Evolutionary conservation across 2,113 vertebrate genomes (phyloP).

Genomic region (Pterocles gutturalis): DNA sequence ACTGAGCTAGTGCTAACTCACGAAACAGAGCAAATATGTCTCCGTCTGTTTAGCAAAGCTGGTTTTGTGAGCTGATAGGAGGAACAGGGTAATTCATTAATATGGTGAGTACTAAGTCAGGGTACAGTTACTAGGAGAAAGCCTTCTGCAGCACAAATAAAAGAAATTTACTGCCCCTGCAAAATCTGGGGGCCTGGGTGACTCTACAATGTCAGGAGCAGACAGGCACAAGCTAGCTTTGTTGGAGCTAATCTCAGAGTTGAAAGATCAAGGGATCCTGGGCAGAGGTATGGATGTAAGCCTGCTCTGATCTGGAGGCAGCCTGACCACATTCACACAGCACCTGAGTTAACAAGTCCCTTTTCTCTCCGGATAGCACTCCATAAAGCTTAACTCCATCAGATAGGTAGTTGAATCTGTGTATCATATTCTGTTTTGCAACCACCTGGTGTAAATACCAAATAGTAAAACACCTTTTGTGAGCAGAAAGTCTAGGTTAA

Average conservation of each 20-base stretch:
- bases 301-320: background rate
- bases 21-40: slow-evolving; percentile 55
- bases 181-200: background rate
- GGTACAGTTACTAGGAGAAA: background rate
- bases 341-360: background rate
- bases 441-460: background rate
- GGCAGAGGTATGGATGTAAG: background rate
- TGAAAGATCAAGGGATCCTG: background rate
- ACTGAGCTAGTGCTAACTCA: slow-evolving; percentile 36
- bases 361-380: background rate
- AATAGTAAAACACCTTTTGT: background rate
- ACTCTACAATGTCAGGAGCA: background rate
- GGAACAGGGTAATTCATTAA: slow-evolving; percentile 15
- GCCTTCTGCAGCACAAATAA: background rate
- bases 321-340: background rate
- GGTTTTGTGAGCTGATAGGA: slow-evolving; percentile 23
- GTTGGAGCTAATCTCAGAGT: background rate
- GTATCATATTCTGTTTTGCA: background rate
- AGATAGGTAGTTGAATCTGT: background rate
- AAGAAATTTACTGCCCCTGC: background rate
- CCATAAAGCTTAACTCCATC: background rate
- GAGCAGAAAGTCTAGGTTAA: background rate
- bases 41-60: slow-evolving; percentile 15
- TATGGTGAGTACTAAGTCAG: background rate
- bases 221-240: background rate